Base-by-base conservation (phyloP, 2,888 invertebrate species). In the Plutella xylostella region DNA sequence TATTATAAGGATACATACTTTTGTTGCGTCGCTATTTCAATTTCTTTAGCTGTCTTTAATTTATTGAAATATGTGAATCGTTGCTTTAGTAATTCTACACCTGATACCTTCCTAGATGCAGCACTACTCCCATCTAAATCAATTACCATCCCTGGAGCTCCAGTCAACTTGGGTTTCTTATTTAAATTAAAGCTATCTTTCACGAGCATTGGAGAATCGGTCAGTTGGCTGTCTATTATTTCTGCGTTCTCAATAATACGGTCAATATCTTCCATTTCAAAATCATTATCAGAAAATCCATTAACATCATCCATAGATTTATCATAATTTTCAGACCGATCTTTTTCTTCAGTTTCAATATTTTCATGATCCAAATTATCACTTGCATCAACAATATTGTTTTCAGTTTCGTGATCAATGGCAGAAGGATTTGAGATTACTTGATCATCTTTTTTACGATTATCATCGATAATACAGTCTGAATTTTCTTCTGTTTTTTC, bases 21-120 rank as follows among this genome's bases (percentile, higher is more conserved):
- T 56, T 87, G 68, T 62, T 88, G 78, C 52, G 87, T 72, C 60
- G 86, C 77, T 57, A 86, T 69, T 66, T 87, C 73, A 51, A 73
- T 57, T 65, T 88, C 79, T 44, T 77, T 79, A 1, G 75, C 68
- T 22, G 86, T 86, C 47, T 85, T 86, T 1, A 77, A 57, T 34
- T 85, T 80, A 0, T 89, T 79, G 56, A 93, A 93, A 60, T 88
- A 88, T 30, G 89, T 75, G 63, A 92, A 91, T 51, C 92, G 84
- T 54, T 92, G 86, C 65, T 92, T 88, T 25, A 95, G 78, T 45
- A 87, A 75, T 50, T 88, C 86, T 6, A 93, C 78, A 9, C 90
- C 92, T 37, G 85, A 84, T 4, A 86, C 60, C 49, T 79, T 73
- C 49, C 61, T 72, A 51, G 67, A 53, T 3, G 42, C 45, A 22